These are phyloP conservation scores for Drosophila villosipedis DNA, from an alignment of 2,888 invertebrate species.

Conservation along the genomic window DNA sequence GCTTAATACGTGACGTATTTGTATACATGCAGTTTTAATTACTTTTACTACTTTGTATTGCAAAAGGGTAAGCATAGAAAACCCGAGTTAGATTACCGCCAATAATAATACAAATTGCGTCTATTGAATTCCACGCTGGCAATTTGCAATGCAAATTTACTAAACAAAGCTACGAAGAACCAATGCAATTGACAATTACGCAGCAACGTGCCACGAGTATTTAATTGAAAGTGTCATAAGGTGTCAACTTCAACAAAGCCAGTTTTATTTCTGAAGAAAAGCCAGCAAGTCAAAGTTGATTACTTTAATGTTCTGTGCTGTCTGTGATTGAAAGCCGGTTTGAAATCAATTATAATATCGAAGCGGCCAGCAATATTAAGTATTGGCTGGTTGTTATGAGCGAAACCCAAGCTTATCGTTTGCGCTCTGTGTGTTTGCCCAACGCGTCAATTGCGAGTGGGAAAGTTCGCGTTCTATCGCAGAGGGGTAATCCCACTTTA, in stretches of 20 bases:
- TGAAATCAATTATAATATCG: constrained; percentile 12
- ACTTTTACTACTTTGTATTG: neutral
- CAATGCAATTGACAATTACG: constrained; percentile 41
- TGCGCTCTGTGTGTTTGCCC: constrained; percentile 23
- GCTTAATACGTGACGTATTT: neutral
- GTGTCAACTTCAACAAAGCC: constrained; percentile 13
- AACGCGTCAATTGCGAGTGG: constrained; percentile 25
- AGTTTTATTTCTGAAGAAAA: constrained; percentile 52
- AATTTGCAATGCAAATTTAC: constrained; percentile 36
- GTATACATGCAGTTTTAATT: neutral
- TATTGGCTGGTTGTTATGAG: constrained; percentile 22
- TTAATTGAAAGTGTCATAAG: constrained; percentile 33
- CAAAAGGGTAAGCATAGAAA: neutral
- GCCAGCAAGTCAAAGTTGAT: constrained; percentile 35
- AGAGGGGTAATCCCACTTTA: constrained; percentile 44
- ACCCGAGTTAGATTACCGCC: constrained; percentile 9
- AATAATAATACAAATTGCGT: constrained; percentile 15
- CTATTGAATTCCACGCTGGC: constrained; percentile 19
- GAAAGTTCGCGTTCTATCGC: constrained; percentile 37
- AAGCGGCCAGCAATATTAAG: neutral
- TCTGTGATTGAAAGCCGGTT: constrained; percentile 39
- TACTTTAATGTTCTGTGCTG: constrained; percentile 3
- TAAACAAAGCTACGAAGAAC: constrained; percentile 31
- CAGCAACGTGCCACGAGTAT: constrained; percentile 35
- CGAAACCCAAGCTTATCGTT: constrained; percentile 38